A percentile compares a stretch with the other conserved stretches of the same genome.
Conservation (phyloP, 2,113 vertebrate species). For the Alces alces region DNA sequence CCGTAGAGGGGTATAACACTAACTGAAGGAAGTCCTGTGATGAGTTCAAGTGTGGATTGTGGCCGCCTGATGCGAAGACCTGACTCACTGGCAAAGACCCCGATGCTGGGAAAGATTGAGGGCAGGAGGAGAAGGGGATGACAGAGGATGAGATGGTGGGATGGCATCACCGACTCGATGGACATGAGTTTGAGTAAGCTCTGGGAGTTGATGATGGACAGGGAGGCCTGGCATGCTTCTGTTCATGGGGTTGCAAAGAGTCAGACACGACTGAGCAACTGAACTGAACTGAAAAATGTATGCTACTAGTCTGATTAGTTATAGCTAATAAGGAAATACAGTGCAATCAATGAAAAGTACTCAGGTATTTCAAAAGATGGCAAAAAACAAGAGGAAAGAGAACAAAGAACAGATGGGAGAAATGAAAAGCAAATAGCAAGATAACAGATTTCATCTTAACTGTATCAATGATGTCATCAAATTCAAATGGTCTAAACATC, state of each 20-base stretch:
- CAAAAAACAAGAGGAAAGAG: neutral
- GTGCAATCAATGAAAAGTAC: neutral
- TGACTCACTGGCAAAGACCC: neutral
- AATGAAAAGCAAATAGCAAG: neutral
- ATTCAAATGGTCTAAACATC: neutral
- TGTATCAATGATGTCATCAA: neutral
- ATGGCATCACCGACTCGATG: neutral
- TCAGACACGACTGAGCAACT: neutral
- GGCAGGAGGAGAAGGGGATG: neutral
- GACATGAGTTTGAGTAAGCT: neutral
- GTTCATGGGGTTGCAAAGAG: accelerated
- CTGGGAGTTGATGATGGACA: neutral
- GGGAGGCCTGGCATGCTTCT: accelerated
- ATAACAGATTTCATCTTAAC: neutral
- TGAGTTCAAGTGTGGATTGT: neutral
- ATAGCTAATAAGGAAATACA: neutral
- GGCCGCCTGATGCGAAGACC: neutral
- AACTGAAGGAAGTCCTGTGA: neutral
- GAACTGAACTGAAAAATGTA: neutral
- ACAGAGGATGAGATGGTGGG: neutral
- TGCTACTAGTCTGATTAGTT: neutral
- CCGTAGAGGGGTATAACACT: accelerated
- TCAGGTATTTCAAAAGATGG: neutral
- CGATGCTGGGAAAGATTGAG: neutral
- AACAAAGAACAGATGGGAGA: neutral